Percentiles rank a stretch among this genome's conserved stretches.
These are phyloP conservation scores for Aldrovandia affinis DNA, from an alignment of 2,797 vertebrate genomes.

Conservation along the genomic window DNA sequence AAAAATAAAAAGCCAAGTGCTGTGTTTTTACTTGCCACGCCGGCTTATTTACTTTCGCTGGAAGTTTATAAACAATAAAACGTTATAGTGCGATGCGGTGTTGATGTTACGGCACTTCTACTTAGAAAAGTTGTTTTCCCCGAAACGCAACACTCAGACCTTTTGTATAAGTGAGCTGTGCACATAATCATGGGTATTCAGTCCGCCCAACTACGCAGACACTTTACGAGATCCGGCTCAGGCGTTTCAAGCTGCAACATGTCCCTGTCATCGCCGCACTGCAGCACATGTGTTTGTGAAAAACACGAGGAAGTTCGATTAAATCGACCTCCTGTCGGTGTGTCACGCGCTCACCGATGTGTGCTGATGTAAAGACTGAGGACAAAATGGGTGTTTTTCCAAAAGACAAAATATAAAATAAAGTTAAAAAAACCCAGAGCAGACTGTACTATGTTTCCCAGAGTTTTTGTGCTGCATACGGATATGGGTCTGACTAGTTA, in stretches of 20 bases:
- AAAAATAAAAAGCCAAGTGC: neutral
- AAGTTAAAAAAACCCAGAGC: too few relatives aligned
- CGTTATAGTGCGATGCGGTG: neutral
- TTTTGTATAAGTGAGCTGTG: neutral
- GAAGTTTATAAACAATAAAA: too few relatives aligned
- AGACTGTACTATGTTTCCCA: neutral
- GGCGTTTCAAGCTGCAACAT: constrained; percentile 68
- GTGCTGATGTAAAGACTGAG: constrained; percentile 31
- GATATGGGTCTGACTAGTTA: neutral
- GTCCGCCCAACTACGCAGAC: constrained; percentile 34
- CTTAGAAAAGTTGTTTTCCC: neutral
- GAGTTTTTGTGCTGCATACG: neutral
- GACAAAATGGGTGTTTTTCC: neutral
- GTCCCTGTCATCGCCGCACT: constrained; percentile 60
- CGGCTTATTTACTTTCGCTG: too few relatives aligned
- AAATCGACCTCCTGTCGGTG: constrained; percentile 44
- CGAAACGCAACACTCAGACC: neutral
- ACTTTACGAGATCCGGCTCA: constrained; percentile 54
- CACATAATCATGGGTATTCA: neutral
- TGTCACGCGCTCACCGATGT: constrained; percentile 54
- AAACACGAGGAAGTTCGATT: constrained; percentile 39
- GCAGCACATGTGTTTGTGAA: constrained; percentile 44
- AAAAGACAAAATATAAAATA: neutral
- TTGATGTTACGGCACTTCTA: neutral
- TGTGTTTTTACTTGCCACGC: too few relatives aligned